Evolutionary conservation across 2,113 vertebrate species (phyloP), one percentile per base, ranked within the genome.

Genomic region (Ctenodactylus gundi): DNA sequence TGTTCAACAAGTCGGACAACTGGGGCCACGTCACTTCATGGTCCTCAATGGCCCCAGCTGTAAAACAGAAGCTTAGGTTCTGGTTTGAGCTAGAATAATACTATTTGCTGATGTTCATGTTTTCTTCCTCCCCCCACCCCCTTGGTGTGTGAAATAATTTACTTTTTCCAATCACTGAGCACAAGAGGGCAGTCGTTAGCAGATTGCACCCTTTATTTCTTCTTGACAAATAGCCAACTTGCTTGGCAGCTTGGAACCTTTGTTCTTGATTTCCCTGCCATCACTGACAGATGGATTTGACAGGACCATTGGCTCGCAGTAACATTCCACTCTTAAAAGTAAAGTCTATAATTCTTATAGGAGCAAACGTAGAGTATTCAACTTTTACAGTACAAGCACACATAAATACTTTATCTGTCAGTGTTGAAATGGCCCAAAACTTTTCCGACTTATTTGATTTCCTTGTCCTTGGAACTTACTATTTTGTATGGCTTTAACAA

Each of bases 151-250:
- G 83, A 34, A 1, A 0, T 91, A 60, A 86, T 94, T 96, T 93
- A 20, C 39, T 41, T 89, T 80, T 85, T 68, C 53, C 10, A 41
- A 39, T 91, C 57, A 73, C 6, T 86, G 57, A 95, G 73, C 70
- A 89, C 72, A 64, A 85, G 25, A 49, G 68, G 73, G 29, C 44
- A 95, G 53, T 93, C 82, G 84, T 75, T 83, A 39, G 73, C 36
- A 95, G 78, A 83, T 27, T 82, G 51, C 62, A 68, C 39, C 15
- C 41, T 81, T 86, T 68, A 57, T 93, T 92, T 68, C 68, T 78
- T 78, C 70, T 75, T 88, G 44, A 76, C 1, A 57, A 91, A 88
- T 58, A 82, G 60, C 80, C 85, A 93, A 92, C 78, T 84, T 75
- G 27, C 68, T 75, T 72, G 85, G 46, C 53, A 95, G 41, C 23